Base-by-base conservation (phyloP, 2,888 invertebrate genomes). In the Yponomeuta plumbellus region DNA sequence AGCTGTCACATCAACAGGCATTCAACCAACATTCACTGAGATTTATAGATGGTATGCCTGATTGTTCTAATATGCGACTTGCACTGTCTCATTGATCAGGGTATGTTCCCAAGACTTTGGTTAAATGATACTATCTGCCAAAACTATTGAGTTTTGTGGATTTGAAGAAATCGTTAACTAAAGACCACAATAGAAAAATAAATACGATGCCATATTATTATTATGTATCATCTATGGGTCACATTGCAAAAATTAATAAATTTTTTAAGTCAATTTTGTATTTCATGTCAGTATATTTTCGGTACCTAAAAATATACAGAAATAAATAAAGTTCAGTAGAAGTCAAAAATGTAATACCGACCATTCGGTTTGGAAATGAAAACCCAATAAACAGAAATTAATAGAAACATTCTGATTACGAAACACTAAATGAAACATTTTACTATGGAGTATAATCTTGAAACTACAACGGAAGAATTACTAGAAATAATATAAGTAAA, bases 21-120 rank as follows among this genome's bases (percentile, higher is more conserved):
- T 17, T 52, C 44, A 52, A 39, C 71, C 74, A 75, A 69, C 68
- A 73, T 71, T 59, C 72, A 63, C 20, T 11, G 63, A 21, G 10
- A 52, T 17, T n/a, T 52, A 52, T 52, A 52, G 44, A 52, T 52
- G 44, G 44, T 52, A 52, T 52, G 17, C 13, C 44, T 52, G 44
- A 52, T 52, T 13, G 13, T 52, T 52, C 44, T 52, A 52, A 17
- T 52, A 52, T 17, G 3, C 17, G 44, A 52, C 17, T 52, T 17
- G 44, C 17, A 52, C 44, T 52, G 44, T 52, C 13, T 52, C 44
- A 52, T 17, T 52, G 44, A 17, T 52, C 44, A 52, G 44, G 13
- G 44, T 52, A 34, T 59, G 59, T 21, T 61, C 26, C 26, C 61
- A 34, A 34, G n/a, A 23, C 61, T 13, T 1, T 11, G 21, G 20